Evolutionary conservation across 2,113 vertebrate species (phyloP), one percentile per base, ranked within the genome.

Genomic region (Scortum barcoo): DNA sequence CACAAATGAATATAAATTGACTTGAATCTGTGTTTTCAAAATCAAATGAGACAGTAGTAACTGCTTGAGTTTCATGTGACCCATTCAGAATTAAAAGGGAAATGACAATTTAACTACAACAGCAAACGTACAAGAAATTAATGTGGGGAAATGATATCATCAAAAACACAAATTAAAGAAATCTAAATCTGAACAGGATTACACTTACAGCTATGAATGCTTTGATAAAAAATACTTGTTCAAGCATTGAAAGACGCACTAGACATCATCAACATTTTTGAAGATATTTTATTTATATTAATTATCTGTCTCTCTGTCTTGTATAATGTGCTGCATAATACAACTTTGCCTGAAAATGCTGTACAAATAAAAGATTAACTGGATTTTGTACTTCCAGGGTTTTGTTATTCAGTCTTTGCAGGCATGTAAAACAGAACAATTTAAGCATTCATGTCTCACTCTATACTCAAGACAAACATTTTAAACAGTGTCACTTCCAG

Each of bases 401-500:
- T 54, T 26, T 57, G 48, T 24, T 30, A 42, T 33, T n/a, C 9
- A 61, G 3, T 42, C 19, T 48, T 56, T 71, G n/a, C 48, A 56
- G 20, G 10, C 8, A 67, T 44, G 24, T 26, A 26, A 48, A 13
- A n/a, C 16, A 53, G 17, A 19, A 53, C 7, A 8, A 62, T 60
- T 46, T 2, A 61, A 22, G 11, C 16, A 63, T n/a, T 54, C 3
- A 33, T 16, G 26, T 69, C 13, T 84, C 44, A 63, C 36, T 70
- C 0, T 9, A 26, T 26, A 58, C 17, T 51, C 16, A 9, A n/a
- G 1, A 46, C 17, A 60, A 24, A 48, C 16, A 73, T 70, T 36
- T 93, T 44, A 93, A 75, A 75, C 50, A 38, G 38, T 36, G 9
- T 94, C 87, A 63, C 66, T 91, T 72, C 46, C 84, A 54, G 74